Evolutionary conservation across 2,113 vertebrate species (phyloP).

Genomic region (Athene noctua): DNA sequence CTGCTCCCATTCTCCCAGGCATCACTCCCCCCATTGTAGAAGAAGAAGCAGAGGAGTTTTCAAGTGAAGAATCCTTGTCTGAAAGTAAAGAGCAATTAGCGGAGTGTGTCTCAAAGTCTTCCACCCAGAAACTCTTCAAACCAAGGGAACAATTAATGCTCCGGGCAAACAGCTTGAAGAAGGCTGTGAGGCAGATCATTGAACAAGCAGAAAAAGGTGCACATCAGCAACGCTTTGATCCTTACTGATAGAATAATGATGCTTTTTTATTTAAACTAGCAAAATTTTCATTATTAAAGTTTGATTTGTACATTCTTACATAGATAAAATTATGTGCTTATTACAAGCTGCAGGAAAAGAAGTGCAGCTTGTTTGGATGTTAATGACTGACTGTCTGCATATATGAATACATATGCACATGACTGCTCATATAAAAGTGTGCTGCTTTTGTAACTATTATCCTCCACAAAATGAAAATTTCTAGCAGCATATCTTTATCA

Average conservation of each 20-base stretch:
- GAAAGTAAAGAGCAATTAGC: conserved; percentile 85
- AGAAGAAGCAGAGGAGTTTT: conserved; percentile 85
- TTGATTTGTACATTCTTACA: neutral
- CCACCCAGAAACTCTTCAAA: conserved; percentile 79
- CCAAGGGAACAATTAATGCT: conserved; percentile 90
- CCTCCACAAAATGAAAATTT: neutral
- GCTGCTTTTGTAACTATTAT: neutral
- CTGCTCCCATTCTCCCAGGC: conserved; percentile 65
- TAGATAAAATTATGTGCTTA: neutral
- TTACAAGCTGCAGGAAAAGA: neutral
- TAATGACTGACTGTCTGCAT: neutral
- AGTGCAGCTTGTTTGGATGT: neutral
- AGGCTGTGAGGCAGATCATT: conserved; percentile 94
- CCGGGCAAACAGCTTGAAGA: conserved; percentile 95
- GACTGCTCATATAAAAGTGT: neutral
- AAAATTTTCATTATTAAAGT: neutral
- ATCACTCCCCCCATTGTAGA: conserved; percentile 83
- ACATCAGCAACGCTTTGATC: neutral
- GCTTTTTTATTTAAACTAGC: neutral
- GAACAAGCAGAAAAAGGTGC: conserved; percentile 94
- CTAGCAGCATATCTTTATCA: neutral
- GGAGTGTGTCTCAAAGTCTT: conserved; percentile 79
- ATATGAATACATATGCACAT: neutral
- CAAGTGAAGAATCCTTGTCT: conserved; percentile 88
- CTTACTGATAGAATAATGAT: neutral